Evolutionary conservation across 2,888 invertebrate genomes (phyloP).

Genomic region (Andrena hattorfiana): DNA sequence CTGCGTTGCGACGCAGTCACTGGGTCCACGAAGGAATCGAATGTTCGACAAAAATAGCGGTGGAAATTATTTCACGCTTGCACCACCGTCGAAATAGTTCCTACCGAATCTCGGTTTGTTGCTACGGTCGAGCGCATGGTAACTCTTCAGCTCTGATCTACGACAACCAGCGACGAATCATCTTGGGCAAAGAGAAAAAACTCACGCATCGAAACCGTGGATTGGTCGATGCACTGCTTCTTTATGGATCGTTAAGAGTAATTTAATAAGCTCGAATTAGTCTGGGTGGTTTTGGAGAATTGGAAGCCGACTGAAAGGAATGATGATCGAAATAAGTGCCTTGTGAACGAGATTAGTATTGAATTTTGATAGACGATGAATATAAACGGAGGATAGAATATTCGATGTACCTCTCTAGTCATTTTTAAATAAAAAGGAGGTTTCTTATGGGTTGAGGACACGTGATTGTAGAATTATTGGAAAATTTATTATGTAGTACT

Average conservation of each 20-base stretch:
- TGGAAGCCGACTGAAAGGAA: neutral
- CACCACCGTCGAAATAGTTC: slow-evolving; percentile 18
- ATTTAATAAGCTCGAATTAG: slow-evolving; percentile 16
- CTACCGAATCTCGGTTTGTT: slow-evolving; percentile 21
- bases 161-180: slow-evolving; percentile 35
- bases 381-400: neutral
- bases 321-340: neutral
- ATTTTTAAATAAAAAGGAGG: neutral
- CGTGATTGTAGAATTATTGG: too few species aligned
- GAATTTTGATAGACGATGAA: neutral
- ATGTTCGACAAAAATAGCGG: slow-evolving; percentile 46
- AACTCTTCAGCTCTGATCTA: slow-evolving; percentile 51
- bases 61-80: slow-evolving; percentile 44
- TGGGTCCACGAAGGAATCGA: slow-evolving; percentile 7
- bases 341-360: neutral
- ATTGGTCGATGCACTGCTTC: slow-evolving; percentile 7
- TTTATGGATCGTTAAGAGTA: slow-evolving; percentile 22
- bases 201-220: neutral
- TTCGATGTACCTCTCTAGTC: neutral
- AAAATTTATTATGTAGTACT: too few species aligned
- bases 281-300: neutral
- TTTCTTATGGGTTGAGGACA: neutral
- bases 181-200: slow-evolving; percentile 20
- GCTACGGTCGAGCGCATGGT: slow-evolving; percentile 8
- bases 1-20: neutral